Conservation (phyloP, 37 sponge, comb jelly and placozoan genomes). For the Ianthella basta region DNA sequence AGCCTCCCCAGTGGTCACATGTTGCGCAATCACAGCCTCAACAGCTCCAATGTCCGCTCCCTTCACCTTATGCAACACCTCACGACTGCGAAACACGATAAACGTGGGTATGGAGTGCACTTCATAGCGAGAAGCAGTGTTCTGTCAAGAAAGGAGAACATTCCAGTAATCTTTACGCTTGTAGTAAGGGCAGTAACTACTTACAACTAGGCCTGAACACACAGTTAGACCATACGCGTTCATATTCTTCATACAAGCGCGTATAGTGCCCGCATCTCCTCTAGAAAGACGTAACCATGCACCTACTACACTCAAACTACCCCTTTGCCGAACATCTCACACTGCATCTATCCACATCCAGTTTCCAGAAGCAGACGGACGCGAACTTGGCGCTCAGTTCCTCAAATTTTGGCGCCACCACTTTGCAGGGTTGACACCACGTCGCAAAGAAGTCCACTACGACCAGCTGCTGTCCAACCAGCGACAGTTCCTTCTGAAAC, state of each 20-base stretch:
- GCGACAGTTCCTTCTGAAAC: conserved; percentile 63
- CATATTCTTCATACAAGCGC: too few species aligned
- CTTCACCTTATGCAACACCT: conserved; percentile 55
- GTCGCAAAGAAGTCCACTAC: conserved; percentile 79
- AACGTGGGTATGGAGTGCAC: conserved; percentile 74
- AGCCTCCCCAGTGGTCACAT: not conserved
- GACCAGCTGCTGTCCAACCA: conserved; percentile 53
- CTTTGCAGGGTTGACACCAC: conserved; percentile 78
- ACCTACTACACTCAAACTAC: too few species aligned
- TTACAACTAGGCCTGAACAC: too few species aligned
- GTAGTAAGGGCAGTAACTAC: too few species aligned
- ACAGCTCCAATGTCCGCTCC: conserved; percentile 65
- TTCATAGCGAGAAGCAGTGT: conserved; percentile 63
- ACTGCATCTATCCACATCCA: conserved; percentile 60
- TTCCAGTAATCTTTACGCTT: too few species aligned
- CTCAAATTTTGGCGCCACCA: conserved; percentile 72
- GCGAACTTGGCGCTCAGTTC: conserved; percentile 54
- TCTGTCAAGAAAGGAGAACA: conserved; percentile 37
- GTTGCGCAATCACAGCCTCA: conserved; percentile 70
- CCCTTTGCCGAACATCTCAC: conserved; percentile 29
- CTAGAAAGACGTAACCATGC: too few species aligned
- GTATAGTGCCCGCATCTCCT: too few species aligned
- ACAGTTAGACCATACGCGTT: too few species aligned
- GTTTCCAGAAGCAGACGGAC: conserved; percentile 54
- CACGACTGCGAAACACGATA: conserved; percentile 62